Conservation (phyloP, 2,888 invertebrate genomes). For the Agrochola macilenta region DNA sequence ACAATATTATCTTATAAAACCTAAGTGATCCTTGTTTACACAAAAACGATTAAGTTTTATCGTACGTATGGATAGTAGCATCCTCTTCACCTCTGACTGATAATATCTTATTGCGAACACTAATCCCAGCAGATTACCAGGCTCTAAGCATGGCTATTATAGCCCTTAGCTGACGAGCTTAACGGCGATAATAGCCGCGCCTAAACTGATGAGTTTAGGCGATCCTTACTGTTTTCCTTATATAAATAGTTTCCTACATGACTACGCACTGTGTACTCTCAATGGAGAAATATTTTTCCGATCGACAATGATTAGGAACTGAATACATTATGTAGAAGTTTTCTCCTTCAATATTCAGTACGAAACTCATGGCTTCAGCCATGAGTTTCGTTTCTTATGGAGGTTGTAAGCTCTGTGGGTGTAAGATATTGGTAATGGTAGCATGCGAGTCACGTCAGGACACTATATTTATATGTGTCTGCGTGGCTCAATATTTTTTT, state of each 20-base stretch:
- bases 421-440: constrained; percentile 24
- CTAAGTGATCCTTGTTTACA: neutral
- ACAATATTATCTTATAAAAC: neutral
- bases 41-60: constrained; percentile 17
- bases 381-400: constrained; percentile 25
- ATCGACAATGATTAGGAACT: constrained; percentile 12
- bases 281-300: constrained; percentile 23
- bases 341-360: constrained; percentile 37
- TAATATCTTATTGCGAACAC: constrained; percentile 36
- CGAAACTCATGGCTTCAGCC: too few species aligned
- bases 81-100: constrained; percentile 20
- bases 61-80: constrained; percentile 4
- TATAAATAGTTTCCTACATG: constrained; percentile 9
- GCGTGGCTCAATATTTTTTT: neutral
- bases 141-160: constrained; percentile 15
- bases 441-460: constrained; percentile 44
- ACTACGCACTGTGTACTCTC: constrained; percentile 7
- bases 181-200: too few species aligned
- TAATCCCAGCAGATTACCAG: constrained; percentile 38
- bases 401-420: constrained; percentile 1
- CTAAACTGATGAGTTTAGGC: neutral
- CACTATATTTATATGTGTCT: constrained; percentile 19
- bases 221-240: constrained; percentile 1
- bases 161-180: neutral
- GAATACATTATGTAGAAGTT: constrained; percentile 5